Base-by-base conservation (phyloP, 2,888 invertebrate genomes). In the Drosophila leonis region DNA sequence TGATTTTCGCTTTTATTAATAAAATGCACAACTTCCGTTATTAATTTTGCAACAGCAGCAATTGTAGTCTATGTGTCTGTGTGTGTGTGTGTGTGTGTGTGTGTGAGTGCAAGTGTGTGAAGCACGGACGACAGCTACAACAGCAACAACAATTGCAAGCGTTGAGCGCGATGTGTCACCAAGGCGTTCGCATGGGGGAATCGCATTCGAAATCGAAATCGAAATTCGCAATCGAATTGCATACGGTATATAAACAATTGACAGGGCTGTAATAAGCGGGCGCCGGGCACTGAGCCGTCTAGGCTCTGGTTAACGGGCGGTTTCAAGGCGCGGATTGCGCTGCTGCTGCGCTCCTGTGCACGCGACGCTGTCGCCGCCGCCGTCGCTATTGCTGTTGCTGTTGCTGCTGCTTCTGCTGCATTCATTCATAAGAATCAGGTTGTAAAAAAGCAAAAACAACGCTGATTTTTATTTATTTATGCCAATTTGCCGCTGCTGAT, bases 11-110 rank as follows among this genome's bases (percentile, higher is more conserved):
- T 90, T 87, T 91, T 84, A 91, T 91, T 91, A 91, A 91, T 90
- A 91, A 91, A 91, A 91, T 91, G 91, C 91, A 91, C 91, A 90
- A 91, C 91, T 91, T 91, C 91, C 91, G 91, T 91, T 91, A 91
- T 91, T 90, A 90, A 91, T 91, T 90, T 86, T 84, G 83, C 89
- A 83, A 76, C 87, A 79, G 77, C 83, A 82, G 75, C 86, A 88
- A 90, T 85, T 85, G 80, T 65, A 59, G 54, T 72, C 44, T 20
- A 42, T 24, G 12, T 31, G 33, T 39, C 2, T 24, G 24, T 3
- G 24, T 1, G 27, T 48, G 39, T 59, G 49, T 63, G 33, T 56
- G 41, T 46, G 54, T 42, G 12, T 54, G 33, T 29, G 42, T 64
- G 49, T 57, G 55, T 49, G 5, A 20, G 27, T 20, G 27, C 71